Evolutionary conservation across 2,113 vertebrate species (phyloP), one percentile per base, ranked within the genome.

Genomic region (Tauraco erythrolophus): DNA sequence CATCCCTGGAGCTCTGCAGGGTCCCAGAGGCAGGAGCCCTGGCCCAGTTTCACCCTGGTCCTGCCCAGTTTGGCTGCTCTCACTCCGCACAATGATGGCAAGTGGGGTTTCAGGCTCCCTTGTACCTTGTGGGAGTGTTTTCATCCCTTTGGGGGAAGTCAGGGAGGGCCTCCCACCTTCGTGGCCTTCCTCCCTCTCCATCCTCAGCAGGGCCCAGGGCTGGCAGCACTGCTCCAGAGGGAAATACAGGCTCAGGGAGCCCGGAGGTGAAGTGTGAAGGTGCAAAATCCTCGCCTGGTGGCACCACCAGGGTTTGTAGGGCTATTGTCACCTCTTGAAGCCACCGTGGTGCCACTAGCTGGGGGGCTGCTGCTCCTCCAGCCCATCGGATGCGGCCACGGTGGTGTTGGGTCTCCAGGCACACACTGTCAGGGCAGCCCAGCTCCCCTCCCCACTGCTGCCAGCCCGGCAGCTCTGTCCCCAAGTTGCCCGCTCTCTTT

Each of bases 81-180:
- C 30, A 11, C 24, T 37, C 33, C 4, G 4, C 11, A 51, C 9
- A 12, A 2, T 3, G 22, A 19, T 41, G 46, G 25, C 33, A 46
- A 31, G 22, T 15, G 6, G n/a, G 33, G n/a, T 51, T 48, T 86
- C 41, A 9, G 79, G 27, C 9, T 85, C 25, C 54, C 3, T 33
- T 2, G 1, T 60, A 15, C 30, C 19, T 50, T 1, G 0, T 43
- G 31, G 16, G 43, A 43, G 5, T 11, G 11, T 69, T 91, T 81
- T 58, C 15, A 69, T 23, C 53, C 17, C 23, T 68, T 50, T 84
- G 39, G 28, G 53, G 7, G 22, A 35, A 41, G 24, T 89, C 68
- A 33, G 16, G 33, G 53, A 53, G 25, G 12, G 15, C 3, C 4
- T 86, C 35, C 48, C 0, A 0, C 16, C 31, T 35, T 75, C 0